These are phyloP conservation scores for Dromaius novaehollandiae DNA, from an alignment of 2,113 vertebrate species.

Conservation along the genomic window DNA sequence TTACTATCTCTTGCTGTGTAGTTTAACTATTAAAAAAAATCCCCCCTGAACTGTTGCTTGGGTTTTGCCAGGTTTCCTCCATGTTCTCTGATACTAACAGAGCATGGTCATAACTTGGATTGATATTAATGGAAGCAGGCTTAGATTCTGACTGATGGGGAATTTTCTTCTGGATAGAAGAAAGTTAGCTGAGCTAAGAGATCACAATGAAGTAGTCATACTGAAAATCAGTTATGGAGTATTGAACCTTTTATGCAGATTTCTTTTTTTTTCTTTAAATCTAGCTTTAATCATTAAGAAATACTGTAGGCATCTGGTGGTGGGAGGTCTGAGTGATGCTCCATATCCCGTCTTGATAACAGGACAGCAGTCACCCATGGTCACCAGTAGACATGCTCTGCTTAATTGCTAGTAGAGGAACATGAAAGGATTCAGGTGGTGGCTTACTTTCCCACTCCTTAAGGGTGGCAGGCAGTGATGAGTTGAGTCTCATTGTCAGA, in stretches of 20 bases:
- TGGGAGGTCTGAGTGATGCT: neutral
- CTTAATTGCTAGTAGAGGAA: neutral
- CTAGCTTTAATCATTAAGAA: neutral
- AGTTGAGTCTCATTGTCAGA: neutral
- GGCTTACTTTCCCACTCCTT: neutral
- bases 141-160: neutral
- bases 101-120: neutral
- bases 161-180: neutral
- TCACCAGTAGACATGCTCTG: neutral
- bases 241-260: neutral
- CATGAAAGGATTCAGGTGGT: neutral
- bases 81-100: neutral
- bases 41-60: neutral
- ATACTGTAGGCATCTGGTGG: neutral
- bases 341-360: neutral
- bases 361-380: fast-evolving
- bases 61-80: neutral
- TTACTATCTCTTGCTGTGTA: neutral
- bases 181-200: neutral
- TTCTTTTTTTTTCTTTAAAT: neutral
- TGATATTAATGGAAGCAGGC: neutral
- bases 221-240: neutral
- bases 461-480: neutral
- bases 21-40: neutral
- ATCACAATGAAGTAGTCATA: neutral